Evolutionary conservation across 1,140 invertebrate species (phyloP).

Genomic region (Caenorhabditis inopinata): DNA sequence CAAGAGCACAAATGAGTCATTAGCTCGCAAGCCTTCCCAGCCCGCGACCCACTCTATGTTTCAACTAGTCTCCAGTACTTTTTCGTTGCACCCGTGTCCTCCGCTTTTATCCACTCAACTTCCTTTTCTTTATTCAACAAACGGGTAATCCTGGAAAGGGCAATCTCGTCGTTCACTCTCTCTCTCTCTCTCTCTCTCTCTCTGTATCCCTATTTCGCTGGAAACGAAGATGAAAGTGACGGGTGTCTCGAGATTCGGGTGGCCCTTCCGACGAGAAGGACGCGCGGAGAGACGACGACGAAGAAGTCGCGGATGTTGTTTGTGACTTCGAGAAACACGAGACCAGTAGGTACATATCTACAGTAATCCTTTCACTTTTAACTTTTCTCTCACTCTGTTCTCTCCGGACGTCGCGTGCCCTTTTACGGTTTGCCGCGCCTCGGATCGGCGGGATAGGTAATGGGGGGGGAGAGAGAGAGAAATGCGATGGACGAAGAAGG

Average conservation of each 20-base stretch:
- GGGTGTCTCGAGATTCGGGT: slow-evolving; percentile 9
- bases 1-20: neutral
- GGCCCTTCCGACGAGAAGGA: neutral
- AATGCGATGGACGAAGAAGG: neutral
- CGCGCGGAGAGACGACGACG: neutral
- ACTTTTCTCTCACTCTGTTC: neutral
- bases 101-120: neutral
- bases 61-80: slow-evolving; percentile 19
- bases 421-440: slow-evolving; percentile 31
- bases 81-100: neutral
- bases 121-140: slow-evolving; percentile 13
- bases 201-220: neutral
- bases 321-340: slow-evolving; percentile 33
- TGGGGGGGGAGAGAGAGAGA: neutral
- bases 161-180: neutral
- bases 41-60: neutral
- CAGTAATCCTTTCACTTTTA: slow-evolving; percentile 29
- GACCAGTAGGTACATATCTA: slow-evolving; percentile 32
- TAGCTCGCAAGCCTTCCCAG: neutral
- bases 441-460: slow-evolving; percentile 17
- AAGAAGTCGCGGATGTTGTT: slow-evolving; percentile 30
- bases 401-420: slow-evolving; percentile 15
- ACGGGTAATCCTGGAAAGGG: slow-evolving; percentile 31
- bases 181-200: too few relatives aligned
- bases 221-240: slow-evolving; percentile 22